Conservation (phyloP, 2,113 vertebrate species). For the Brachypteracias leptosomus region DNA sequence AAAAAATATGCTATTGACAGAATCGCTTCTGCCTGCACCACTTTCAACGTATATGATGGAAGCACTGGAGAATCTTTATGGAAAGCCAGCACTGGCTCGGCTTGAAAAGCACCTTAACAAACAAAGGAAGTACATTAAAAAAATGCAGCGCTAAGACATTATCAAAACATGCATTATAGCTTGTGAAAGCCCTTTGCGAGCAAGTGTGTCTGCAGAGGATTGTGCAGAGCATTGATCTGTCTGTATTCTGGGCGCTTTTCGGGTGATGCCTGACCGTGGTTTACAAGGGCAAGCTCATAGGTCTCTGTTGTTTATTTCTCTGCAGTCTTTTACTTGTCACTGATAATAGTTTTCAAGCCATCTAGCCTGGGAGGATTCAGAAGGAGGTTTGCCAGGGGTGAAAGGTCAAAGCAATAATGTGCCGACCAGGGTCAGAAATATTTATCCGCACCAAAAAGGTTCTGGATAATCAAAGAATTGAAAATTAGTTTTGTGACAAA, state of each 20-base stretch:
- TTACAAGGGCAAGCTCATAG: conserved; percentile 54
- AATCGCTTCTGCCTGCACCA: background rate
- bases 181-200: conserved; percentile 46
- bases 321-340: conserved; percentile 65
- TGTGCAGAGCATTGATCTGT: conserved; percentile 61
- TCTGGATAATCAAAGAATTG: conserved; percentile 54
- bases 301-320: conserved; percentile 62
- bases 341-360: conserved; percentile 58
- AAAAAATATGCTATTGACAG: conserved; percentile 10
- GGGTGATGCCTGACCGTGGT: conserved; percentile 33
- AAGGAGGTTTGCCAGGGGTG: background rate
- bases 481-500: conserved; percentile 43
- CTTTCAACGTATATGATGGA: background rate
- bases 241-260: conserved; percentile 5
- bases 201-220: conserved; percentile 17
- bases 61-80: background rate
- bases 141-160: conserved; percentile 52
- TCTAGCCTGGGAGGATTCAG: conserved; percentile 37
- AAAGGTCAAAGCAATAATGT: conserved; percentile 65
- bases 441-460: conserved; percentile 35
- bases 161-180: conserved; percentile 49
- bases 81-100: background rate
- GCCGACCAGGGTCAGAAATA: conserved; percentile 38
- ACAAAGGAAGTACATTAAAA: conserved; percentile 44
- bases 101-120: conserved; percentile 59